Conservation (phyloP, 2,113 vertebrate species). For the Mormyrus iriodes region DNA sequence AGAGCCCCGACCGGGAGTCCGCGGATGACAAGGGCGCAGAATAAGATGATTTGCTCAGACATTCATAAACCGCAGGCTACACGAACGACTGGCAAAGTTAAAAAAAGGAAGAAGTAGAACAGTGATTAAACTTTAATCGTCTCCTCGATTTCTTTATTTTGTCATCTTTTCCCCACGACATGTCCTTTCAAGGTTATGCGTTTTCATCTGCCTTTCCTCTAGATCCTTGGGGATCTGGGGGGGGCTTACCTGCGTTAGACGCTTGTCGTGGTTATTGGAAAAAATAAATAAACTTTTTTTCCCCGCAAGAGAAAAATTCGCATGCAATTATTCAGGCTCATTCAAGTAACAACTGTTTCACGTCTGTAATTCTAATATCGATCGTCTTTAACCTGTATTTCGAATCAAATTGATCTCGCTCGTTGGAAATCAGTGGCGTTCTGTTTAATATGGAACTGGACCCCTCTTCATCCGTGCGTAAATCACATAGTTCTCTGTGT, state of each 20-base stretch:
- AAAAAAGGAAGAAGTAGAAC: conserved; percentile 14
- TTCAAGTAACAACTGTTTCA: background rate
- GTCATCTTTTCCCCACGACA: conserved; percentile 16
- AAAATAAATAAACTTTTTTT: background rate
- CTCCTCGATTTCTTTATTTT: background rate
- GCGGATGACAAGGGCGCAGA: background rate
- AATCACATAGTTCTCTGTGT: background rate
- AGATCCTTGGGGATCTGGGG: background rate
- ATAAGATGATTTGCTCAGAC: background rate
- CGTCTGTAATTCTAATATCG: background rate
- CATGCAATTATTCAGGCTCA: background rate
- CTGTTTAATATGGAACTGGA: background rate
- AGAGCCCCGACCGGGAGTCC: background rate
- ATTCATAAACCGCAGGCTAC: background rate
- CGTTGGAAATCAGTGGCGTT: background rate
- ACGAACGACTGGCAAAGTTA: background rate
- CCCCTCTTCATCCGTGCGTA: background rate
- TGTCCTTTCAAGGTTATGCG: conserved; percentile 15
- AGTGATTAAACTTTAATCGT: conserved; percentile 15
- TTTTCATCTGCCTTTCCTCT: background rate
- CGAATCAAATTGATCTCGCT: background rate
- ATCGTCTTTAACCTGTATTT: background rate
- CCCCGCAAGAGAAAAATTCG: background rate
- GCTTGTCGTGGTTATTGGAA: background rate
- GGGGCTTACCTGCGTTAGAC: conserved; percentile 4